Evolutionary conservation across 2,113 vertebrate species (phyloP), one percentile per base, ranked within the genome.

Genomic region (Nothobranchius kuhntae): DNA sequence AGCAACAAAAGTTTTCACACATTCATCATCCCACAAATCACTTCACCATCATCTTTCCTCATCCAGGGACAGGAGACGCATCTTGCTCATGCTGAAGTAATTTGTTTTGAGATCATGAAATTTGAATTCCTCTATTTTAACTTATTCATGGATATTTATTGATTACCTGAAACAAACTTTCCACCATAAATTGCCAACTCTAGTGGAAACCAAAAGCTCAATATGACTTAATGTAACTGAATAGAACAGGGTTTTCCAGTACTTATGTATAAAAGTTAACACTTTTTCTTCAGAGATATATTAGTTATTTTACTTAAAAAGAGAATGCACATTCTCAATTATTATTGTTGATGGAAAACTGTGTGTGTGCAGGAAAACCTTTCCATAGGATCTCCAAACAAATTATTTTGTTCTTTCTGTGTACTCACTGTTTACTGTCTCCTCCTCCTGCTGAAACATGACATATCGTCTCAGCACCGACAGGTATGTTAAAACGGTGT

Each of bases 381-480:
- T 85, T 82, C 73, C 66, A 15, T 58, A 75, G 66, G 52, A 73
- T 76, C 47, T 14, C n/a, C 65, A 69, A 71, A 84, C 53, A 48
- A 60, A 13, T 75, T 81, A 78, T 83, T 66, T 68, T 86, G 78
- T 79, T 85, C 56, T 58, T 38, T 42, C 52, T 67, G 69, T 72
- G 65, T 73, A 58, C 61, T 71, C 6, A 6, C 65, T 83, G 86
- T 88, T 88, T 91, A 86, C 85, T 84, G 78, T 82, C 73, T 86
- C 65, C 71, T 82, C 67, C 85, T 86, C 84, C 76, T 84, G 85
- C 82, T 87, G 82, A 82, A 81, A 85, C 87, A 80, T 80, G 83
- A 83, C 65, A 77, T 75, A 74, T 76, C 82, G 60, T 84, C 66
- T 82, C 73, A 78, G 75, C 68, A 42, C 75, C 75, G 66, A n/a